Percentiles rank a stretch among this genome's conserved stretches.
These are phyloP conservation scores for Aphelocoma californica DNA, from an alignment of 2,797 vertebrate species.

Conservation along the genomic window DNA sequence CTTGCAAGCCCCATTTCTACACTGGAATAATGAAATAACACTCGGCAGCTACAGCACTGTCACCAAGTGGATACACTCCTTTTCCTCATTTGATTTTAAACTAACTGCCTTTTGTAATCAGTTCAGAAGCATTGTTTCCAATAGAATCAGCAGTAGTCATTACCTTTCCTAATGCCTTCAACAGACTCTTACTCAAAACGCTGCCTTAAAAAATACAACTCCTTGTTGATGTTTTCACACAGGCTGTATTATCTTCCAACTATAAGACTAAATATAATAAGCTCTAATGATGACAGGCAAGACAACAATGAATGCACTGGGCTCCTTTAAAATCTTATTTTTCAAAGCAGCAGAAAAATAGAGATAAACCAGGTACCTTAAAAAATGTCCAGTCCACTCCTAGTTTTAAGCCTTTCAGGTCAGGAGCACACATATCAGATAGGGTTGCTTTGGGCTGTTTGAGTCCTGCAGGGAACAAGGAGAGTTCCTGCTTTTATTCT, in stretches of 20 bases:
- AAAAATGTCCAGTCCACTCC: slow-evolving; percentile 70
- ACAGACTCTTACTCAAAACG: not conserved
- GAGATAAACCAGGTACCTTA: slow-evolving; percentile 43
- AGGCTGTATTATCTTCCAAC: not conserved
- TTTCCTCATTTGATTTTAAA: slow-evolving; percentile 2
- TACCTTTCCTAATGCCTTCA: not conserved
- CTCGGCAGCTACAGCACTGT: not conserved
- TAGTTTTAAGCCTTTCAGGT: slow-evolving; percentile 67
- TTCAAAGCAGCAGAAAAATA: not conserved
- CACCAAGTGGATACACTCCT: not conserved
- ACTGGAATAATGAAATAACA: not conserved
- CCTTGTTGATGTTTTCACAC: not conserved
- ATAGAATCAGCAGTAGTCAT: not conserved
- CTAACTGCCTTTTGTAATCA: not conserved
- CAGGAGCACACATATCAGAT: slow-evolving; percentile 21
- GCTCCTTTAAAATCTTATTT: not conserved
- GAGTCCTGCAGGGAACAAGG: slow-evolving; percentile 50
- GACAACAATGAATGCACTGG: not conserved
- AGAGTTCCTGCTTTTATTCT: not conserved
- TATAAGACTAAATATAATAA: not conserved
- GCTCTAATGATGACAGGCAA: not conserved
- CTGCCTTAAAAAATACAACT: not conserved
- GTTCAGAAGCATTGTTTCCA: not conserved
- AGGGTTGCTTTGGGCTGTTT: slow-evolving; percentile 60
- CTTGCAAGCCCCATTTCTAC: not conserved